Evolutionary conservation across 2,888 invertebrate genomes (phyloP).

Genomic region (Brachynemurus nebulosus): DNA sequence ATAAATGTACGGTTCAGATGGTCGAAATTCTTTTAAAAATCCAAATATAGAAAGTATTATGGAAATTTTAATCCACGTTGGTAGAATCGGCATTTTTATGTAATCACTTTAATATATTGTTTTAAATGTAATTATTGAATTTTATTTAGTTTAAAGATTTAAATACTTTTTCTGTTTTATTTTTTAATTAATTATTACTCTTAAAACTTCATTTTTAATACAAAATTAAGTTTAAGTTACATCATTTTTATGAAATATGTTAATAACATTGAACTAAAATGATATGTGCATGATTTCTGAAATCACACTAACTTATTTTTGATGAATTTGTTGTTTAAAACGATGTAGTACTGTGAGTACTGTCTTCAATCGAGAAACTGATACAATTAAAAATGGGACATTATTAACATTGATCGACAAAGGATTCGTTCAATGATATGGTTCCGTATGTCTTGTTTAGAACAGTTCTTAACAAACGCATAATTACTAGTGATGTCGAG

Average conservation of each 20-base stretch:
- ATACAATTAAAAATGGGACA: no score
- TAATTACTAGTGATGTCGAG: no score
- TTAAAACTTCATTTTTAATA: not conserved
- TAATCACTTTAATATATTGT: not conserved
- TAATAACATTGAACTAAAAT: not conserved
- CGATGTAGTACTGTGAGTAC: no score
- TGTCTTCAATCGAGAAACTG: no score
- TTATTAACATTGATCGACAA: no score
- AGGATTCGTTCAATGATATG: no score
- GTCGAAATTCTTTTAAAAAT: conserved; percentile 71
- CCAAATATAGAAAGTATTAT: conserved; percentile 65
- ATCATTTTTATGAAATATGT: no score
- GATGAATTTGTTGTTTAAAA: no score
- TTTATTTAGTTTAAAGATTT: not conserved
- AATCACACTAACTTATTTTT: no score
- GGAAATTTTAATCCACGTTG: conserved; percentile 56
- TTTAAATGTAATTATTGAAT: not conserved
- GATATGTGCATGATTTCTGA: not conserved
- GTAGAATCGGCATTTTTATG: conserved; percentile 27
- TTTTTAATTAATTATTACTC: not conserved
- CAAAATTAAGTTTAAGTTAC: no score
- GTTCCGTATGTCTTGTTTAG: no score
- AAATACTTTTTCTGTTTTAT: not conserved
- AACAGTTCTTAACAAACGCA: no score
- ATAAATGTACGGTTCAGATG: conserved; percentile 73